Evolutionary conservation across 2,797 vertebrate species (phyloP).

Genomic region (Furcifer pardalis): DNA sequence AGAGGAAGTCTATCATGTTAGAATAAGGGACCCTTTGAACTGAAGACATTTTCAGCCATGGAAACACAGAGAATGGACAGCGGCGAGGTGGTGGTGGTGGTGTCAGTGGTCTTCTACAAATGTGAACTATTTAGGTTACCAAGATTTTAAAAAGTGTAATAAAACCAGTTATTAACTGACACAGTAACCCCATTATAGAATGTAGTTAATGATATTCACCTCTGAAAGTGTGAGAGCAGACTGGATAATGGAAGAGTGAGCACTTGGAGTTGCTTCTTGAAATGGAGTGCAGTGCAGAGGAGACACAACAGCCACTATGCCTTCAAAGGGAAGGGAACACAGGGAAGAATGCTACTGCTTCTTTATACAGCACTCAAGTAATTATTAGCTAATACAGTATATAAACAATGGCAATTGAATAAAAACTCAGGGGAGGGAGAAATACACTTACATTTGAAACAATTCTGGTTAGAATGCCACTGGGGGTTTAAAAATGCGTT

Average conservation of each 20-base stretch:
- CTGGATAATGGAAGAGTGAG: not conserved
- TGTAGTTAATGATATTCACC: constrained; percentile 31
- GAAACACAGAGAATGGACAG: too few relatives aligned
- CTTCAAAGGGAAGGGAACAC: constrained; percentile 53
- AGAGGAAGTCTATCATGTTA: not conserved
- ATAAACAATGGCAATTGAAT: constrained; percentile 13
- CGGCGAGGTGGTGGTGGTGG: too few relatives aligned
- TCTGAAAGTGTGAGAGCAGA: constrained; percentile 18
- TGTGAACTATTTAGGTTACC: not conserved
- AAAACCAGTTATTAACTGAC: not conserved
- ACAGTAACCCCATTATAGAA: not conserved
- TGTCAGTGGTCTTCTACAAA: not conserved
- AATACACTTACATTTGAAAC: not conserved
- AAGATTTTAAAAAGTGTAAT: not conserved
- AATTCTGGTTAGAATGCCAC: not conserved
- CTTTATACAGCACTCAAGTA: not conserved
- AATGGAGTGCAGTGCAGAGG: constrained; percentile 71
- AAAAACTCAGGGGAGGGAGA: not conserved
- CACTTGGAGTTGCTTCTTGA: constrained; percentile 14
- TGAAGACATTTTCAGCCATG: not conserved
- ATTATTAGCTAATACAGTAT: not conserved
- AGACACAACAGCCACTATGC: constrained; percentile 73
- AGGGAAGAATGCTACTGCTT: not conserved
- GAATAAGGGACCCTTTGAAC: not conserved
- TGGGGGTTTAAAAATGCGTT: not conserved